phyloP scores from a whole-genome alignment of 2,797 vertebrate species.

The Hapalemur alaotrensis region DNA sequence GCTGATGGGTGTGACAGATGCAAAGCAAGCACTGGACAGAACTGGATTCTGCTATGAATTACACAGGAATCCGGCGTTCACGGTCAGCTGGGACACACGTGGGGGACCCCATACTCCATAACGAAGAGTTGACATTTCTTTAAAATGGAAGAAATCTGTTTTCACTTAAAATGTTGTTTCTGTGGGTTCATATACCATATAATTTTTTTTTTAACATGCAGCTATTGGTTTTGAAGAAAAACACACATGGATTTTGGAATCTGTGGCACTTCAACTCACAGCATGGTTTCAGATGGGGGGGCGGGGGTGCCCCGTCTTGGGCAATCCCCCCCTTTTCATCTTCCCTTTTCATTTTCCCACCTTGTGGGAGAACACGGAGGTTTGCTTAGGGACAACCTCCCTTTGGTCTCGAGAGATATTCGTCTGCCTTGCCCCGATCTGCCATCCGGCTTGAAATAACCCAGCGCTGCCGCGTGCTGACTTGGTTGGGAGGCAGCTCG shows the following conservation, averaged over 20 bases:
- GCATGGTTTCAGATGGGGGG: not conserved
- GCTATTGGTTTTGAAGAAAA: constrained; percentile 68
- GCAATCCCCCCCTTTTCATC: not conserved
- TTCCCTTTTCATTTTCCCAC: not conserved
- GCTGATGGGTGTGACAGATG: constrained; percentile 55
- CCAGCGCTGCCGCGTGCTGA: not conserved
- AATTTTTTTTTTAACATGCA: constrained; percentile 53
- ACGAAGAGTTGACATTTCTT: constrained; percentile 77
- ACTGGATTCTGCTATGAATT: constrained; percentile 73
- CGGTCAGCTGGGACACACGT: constrained; percentile 72
- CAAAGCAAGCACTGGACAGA: constrained; percentile 67
- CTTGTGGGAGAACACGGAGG: not conserved
- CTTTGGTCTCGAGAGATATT: not conserved
- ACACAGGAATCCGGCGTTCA: constrained; percentile 60
- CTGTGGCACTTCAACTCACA: not conserved
- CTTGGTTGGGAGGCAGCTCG: constrained; percentile 25
- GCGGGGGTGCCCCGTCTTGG: not conserved
- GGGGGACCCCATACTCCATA: constrained; percentile 50
- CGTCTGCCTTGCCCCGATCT: not conserved
- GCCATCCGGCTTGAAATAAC: not conserved
- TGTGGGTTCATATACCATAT: constrained; percentile 65
- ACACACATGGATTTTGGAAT: constrained; percentile 61
- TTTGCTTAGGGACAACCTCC: not conserved
- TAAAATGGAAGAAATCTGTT: constrained; percentile 77
- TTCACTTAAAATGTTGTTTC: constrained; percentile 77